These are phyloP conservation scores for Echinometra lucunter DNA, from an alignment of 53 echinoderm and acorn worm species.

Conservation along the genomic window DNA sequence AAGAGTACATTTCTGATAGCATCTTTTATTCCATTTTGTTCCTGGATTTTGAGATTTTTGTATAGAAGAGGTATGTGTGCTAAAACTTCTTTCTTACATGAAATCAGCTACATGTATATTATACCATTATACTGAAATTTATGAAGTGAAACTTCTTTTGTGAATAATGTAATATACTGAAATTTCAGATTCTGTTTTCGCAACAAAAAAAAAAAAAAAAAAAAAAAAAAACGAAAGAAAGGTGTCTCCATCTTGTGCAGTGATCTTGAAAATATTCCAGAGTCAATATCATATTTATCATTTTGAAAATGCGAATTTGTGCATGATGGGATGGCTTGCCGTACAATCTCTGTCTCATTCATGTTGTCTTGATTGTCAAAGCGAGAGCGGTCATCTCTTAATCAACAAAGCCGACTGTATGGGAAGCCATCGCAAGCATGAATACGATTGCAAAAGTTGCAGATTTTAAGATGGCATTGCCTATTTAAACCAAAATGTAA, in stretches of 20 bases:
- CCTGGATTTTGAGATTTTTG: neutral
- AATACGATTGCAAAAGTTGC: no score
- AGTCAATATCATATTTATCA: neutral
- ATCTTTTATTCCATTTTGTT: no score
- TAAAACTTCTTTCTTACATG: neutral
- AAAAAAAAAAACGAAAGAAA: neutral
- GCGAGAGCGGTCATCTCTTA: no score
- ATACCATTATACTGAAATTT: neutral
- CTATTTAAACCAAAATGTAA: no score
- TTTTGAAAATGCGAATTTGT: neutral
- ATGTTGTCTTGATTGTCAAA: no score
- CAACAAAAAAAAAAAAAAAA: no score
- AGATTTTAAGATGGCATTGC: no score
- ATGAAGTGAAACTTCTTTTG: neutral
- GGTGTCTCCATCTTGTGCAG: neutral
- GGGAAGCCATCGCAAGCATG: no score
- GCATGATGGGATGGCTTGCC: no score
- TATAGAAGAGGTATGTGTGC: neutral
- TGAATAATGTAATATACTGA: neutral
- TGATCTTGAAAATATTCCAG: neutral
- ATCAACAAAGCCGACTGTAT: no score
- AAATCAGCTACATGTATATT: neutral
- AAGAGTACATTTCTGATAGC: neutral
- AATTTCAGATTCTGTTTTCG: neutral
- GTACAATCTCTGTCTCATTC: no score